These are phyloP conservation scores for Drosophila pandora DNA, from an alignment of 1,140 invertebrate genomes.

Conservation along the genomic window DNA sequence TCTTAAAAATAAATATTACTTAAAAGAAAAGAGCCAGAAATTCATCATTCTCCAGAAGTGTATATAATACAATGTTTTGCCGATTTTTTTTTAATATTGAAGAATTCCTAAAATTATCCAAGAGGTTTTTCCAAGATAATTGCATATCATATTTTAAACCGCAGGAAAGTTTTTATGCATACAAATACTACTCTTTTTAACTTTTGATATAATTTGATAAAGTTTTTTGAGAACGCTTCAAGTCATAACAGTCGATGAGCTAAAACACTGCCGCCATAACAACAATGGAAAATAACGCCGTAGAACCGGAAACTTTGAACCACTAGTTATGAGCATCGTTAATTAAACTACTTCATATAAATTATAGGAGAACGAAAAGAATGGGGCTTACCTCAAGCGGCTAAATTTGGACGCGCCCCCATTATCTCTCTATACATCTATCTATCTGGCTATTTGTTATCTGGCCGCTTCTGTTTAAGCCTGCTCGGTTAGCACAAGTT, in stretches of 20 bases:
- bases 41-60: too few species aligned
- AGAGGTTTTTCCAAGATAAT: too few species aligned
- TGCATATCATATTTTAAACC: too few species aligned
- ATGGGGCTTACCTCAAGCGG: background rate
- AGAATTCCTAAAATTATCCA: too few species aligned
- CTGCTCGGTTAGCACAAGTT: constrained; percentile 29
- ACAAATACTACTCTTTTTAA: background rate
- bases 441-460: constrained; percentile 18
- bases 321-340: constrained; percentile 51
- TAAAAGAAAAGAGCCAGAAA: too few species aligned
- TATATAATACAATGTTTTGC: too few species aligned
- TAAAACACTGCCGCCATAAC: background rate
- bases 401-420: constrained; percentile 4
- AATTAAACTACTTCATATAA: constrained; percentile 46
- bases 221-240: background rate
- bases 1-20: too few species aligned
- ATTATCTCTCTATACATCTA: constrained; percentile 30
- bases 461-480: constrained; percentile 16
- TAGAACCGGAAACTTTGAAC: constrained; percentile 33
- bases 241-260: background rate
- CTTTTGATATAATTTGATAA: constrained; percentile 17
- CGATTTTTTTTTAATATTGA: too few species aligned
- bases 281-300: constrained; percentile 22
- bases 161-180: background rate
- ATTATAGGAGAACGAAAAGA: constrained; percentile 20